Evolutionary conservation across 2,888 invertebrate species (phyloP).

Genomic region (Coelopa pilipes): DNA sequence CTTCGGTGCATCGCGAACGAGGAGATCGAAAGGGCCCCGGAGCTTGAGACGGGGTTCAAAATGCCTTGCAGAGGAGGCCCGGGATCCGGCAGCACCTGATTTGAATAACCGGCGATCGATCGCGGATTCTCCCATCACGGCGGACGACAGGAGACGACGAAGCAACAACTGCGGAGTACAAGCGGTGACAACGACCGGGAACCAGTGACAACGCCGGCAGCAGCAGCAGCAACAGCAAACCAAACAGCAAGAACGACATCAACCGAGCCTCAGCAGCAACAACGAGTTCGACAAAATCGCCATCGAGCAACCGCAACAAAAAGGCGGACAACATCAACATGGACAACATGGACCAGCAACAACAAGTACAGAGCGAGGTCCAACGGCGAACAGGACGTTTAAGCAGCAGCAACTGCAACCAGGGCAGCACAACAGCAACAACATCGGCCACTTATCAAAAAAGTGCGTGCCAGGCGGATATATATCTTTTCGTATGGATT

Average conservation of each 20-base stretch:
- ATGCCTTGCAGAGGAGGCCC: too few species aligned
- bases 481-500: constrained; percentile 66
- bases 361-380: not conserved
- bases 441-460: constrained; percentile 38
- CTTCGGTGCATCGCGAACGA: too few species aligned
- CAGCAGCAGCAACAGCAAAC: constrained; percentile 36
- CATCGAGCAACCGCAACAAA: too few species aligned
- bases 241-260: constrained; percentile 42
- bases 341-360: too few species aligned
- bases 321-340: too few species aligned
- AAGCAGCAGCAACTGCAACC: constrained; percentile 18
- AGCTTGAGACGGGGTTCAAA: too few species aligned
- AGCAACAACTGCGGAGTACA: constrained; percentile 8
- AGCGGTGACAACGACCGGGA: constrained; percentile 16
- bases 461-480: constrained; percentile 65
- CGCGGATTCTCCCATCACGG: constrained; percentile 43
- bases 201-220: constrained; percentile 21
- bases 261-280: constrained; percentile 37
- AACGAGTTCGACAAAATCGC: constrained; percentile 30
- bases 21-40: too few species aligned
- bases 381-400: constrained; percentile 20
- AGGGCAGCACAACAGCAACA: not conserved
- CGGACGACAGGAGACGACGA: constrained; percentile 11
- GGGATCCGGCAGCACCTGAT: constrained; percentile 37
- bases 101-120: constrained; percentile 45